Conservation (phyloP, 2,113 vertebrate species). For the Callocephalon fimbriatum region DNA sequence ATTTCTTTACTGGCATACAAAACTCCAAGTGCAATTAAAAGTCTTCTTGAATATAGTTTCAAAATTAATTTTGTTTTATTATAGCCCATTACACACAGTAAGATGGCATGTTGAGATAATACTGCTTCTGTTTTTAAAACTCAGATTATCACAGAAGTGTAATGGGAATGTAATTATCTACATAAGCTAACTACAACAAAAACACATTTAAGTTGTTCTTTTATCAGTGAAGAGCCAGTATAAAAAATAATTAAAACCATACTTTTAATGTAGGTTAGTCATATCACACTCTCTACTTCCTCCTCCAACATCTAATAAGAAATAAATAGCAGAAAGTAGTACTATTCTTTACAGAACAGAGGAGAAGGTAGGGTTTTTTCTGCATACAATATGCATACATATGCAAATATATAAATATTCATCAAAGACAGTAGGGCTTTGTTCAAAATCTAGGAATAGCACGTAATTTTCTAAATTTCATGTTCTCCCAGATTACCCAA, state of each 20-base stretch:
- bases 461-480: background rate
- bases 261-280: background rate
- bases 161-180: background rate
- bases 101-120: background rate
- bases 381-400: background rate
- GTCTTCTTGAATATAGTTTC: background rate
- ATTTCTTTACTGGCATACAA: background rate
- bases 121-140: background rate
- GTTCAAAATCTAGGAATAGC: background rate
- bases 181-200: background rate
- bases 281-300: background rate
- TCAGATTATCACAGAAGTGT: background rate
- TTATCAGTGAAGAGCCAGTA: background rate
- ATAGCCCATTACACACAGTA: background rate
- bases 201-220: background rate
- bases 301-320: background rate
- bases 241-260: background rate
- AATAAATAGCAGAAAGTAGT: background rate
- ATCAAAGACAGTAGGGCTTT: background rate
- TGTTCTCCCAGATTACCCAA: background rate
- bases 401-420: background rate
- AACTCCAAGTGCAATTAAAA: background rate
- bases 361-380: background rate
- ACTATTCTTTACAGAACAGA: background rate
- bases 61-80: background rate